Evolutionary conservation across 1,140 invertebrate species (phyloP).

Genomic region (Lasioglossum albipes): DNA sequence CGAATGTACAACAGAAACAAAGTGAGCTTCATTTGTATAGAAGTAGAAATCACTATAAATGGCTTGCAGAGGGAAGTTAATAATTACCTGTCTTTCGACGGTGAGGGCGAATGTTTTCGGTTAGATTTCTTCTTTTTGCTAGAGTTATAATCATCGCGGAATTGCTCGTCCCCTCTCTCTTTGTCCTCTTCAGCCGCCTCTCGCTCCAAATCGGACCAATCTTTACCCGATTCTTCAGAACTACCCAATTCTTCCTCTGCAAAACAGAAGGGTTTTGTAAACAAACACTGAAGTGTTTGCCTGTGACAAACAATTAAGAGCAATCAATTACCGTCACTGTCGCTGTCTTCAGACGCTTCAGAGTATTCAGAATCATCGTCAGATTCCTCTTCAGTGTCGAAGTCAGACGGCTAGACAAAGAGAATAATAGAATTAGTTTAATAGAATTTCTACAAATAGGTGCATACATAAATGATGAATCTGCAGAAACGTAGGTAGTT

Average conservation of each 20-base stretch:
- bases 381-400: constrained; percentile 88
- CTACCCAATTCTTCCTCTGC: constrained; percentile 84
- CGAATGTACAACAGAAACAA: background rate
- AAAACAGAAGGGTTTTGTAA: constrained; percentile 18
- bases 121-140: constrained; percentile 78
- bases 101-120: constrained; percentile 76
- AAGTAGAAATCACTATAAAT: background rate
- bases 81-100: constrained; percentile 75
- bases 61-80: too few species aligned
- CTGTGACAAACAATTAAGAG: background rate
- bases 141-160: constrained; percentile 82
- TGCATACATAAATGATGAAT: too few species aligned
- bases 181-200: constrained; percentile 95
- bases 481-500: too few species aligned
- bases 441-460: background rate
- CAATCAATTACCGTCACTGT: constrained; percentile 82
- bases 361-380: constrained; percentile 93
- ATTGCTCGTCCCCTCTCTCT: constrained; percentile 82
- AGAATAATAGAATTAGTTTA: constrained; percentile 5
- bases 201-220: constrained; percentile 97
- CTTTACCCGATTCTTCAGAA: constrained; percentile 98
- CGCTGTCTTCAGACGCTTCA: constrained; percentile 91
- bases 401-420: constrained; percentile 87
- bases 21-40: background rate
- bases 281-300: background rate